Percentiles rank a stretch among this genome's conserved stretches.
These are phyloP conservation scores for Physella acuta DNA, from an alignment of 1,140 invertebrate genomes.

Conservation along the genomic window DNA sequence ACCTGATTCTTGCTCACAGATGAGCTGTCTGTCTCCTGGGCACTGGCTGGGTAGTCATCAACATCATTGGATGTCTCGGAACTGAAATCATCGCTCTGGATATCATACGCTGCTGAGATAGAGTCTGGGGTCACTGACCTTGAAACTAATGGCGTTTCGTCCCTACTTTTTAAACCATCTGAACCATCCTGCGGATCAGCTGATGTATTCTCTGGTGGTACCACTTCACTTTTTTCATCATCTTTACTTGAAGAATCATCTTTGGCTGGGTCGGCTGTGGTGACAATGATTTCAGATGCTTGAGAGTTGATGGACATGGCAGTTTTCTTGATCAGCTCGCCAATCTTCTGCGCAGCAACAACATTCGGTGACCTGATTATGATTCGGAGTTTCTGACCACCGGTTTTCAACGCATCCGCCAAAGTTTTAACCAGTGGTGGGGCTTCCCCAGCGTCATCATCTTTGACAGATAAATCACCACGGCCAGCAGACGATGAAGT, in stretches of 20 bases:
- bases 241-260: too few species aligned
- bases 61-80: conserved; percentile 25
- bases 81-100: conserved; percentile 26
- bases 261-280: background rate
- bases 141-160: background rate
- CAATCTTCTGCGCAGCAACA: conserved; percentile 22
- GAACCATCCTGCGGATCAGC: background rate
- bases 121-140: conserved; percentile 24
- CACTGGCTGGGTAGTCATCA: conserved; percentile 8
- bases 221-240: background rate
- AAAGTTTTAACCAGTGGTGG: background rate
- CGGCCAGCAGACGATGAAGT: background rate
- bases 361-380: conserved; percentile 23
- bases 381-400: conserved; percentile 13
- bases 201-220: background rate
- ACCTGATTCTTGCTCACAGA: too few species aligned
- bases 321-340: conserved; percentile 16
- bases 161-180: conserved; percentile 3
- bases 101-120: conserved; percentile 24
- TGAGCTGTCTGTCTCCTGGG: too few species aligned
- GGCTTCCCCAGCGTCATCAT: background rate
- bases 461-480: background rate
- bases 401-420: background rate
- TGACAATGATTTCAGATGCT: conserved; percentile 3
- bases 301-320: conserved; percentile 8